Conservation (phyloP, 2,888 invertebrate species). For the Pecten maximus region DNA sequence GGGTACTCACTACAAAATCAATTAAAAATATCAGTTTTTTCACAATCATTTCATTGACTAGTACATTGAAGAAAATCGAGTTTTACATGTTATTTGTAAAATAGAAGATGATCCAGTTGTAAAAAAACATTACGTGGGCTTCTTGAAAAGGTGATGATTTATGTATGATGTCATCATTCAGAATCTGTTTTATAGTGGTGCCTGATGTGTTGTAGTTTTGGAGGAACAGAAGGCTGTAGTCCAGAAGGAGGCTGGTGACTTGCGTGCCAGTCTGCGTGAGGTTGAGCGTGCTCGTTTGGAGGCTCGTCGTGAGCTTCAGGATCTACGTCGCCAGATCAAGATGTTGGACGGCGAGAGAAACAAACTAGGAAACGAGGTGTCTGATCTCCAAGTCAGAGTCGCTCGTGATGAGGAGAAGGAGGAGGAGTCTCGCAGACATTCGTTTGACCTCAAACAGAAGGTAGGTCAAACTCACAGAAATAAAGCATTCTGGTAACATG, state of each 20-base stretch:
- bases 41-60: too few relatives aligned
- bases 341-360: slow-evolving; percentile 81
- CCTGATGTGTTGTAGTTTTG: slow-evolving; percentile 85
- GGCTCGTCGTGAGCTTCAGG: slow-evolving; percentile 88
- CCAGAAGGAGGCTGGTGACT: slow-evolving; percentile 89
- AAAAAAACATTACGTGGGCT: too few relatives aligned
- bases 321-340: slow-evolving; percentile 82
- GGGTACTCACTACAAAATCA: too few relatives aligned
- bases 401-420: slow-evolving; percentile 82
- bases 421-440: slow-evolving; percentile 81
- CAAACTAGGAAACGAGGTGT: slow-evolving; percentile 82
- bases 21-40: too few relatives aligned
- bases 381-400: slow-evolving; percentile 81
- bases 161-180: too few relatives aligned
- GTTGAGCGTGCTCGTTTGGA: slow-evolving; percentile 89
- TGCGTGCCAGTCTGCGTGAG: slow-evolving; percentile 88
- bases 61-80: too few relatives aligned
- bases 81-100: too few relatives aligned
- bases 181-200: too few relatives aligned
- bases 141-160: too few relatives aligned
- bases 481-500: too few relatives aligned
- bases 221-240: slow-evolving; percentile 90
- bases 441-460: slow-evolving; percentile 83
- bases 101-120: too few relatives aligned
- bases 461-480: slow-evolving; percentile 64